These are phyloP conservation scores for Benthochromis sp. DNA, from an alignment of 2,113 vertebrate genomes.

Conservation along the genomic window DNA sequence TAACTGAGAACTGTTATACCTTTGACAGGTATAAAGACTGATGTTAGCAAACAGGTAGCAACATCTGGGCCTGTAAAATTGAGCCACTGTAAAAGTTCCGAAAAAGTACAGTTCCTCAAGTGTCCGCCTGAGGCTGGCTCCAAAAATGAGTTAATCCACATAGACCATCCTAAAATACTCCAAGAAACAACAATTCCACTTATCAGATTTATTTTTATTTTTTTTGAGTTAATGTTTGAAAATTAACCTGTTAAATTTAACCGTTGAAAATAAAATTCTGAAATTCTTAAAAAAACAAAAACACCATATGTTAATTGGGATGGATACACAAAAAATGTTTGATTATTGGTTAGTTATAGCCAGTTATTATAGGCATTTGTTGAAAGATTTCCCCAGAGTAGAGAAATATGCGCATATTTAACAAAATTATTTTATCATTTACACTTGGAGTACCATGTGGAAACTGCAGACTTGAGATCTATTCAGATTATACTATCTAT, in stretches of 20 bases:
- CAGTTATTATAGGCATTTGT: not conserved
- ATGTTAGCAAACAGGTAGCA: not conserved
- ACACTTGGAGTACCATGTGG: not conserved
- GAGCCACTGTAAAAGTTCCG: not conserved
- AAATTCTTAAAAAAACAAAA: not conserved
- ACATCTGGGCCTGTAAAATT: not conserved
- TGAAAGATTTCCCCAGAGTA: not conserved
- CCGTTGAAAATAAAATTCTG: not conserved
- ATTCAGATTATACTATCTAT: not conserved
- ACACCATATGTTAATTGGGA: not conserved
- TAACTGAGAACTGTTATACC: not conserved
- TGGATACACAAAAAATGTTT: not conserved
- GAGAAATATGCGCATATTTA: not conserved
- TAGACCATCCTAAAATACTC: not conserved
- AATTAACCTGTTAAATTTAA: not conserved
- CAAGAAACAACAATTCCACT: not conserved
- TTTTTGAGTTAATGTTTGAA: not conserved
- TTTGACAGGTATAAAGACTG: not conserved
- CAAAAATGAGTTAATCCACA: not conserved
- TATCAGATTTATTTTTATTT: not conserved
- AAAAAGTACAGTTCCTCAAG: not conserved
- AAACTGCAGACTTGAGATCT: not conserved
- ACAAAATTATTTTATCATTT: not conserved
- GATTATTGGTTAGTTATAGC: not conserved
- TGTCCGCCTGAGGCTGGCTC: not conserved